Evolutionary conservation across 2,888 invertebrate genomes (phyloP).

Genomic region (Agapostemon virescens): DNA sequence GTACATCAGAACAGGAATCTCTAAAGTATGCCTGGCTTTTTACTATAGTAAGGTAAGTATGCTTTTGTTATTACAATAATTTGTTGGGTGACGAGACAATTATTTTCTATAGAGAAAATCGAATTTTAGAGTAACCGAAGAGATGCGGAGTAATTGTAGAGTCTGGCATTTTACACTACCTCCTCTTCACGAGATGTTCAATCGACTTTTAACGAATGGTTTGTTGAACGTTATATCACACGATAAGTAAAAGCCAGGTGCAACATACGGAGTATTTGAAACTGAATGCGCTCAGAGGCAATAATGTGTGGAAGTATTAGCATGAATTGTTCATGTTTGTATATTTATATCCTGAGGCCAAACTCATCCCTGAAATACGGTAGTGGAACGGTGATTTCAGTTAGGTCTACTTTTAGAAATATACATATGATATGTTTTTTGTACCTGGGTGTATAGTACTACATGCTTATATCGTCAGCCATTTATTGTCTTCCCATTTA

Average conservation of each 20-base stretch:
- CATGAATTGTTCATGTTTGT: conserved; percentile 62
- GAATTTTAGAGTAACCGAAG: conserved; percentile 63
- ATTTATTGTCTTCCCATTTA: conserved; percentile 72
- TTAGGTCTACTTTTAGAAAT: conserved; percentile 52
- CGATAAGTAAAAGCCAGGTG: conserved; percentile 51
- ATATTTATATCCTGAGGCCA: conserved; percentile 63
- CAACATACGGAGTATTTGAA: conserved; percentile 54
- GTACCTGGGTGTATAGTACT: conserved; percentile 55
- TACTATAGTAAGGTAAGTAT: conserved; percentile 72
- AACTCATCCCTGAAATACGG: conserved; percentile 38
- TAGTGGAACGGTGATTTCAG: conserved; percentile 37
- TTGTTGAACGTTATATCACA: conserved; percentile 40
- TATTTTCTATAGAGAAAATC: conserved; percentile 18
- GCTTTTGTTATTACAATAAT: background rate
- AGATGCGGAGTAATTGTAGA: conserved; percentile 58
- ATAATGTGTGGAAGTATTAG: conserved; percentile 66
- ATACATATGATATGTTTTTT: conserved; percentile 52
- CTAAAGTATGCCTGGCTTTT: conserved; percentile 74
- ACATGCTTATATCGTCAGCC: conserved; percentile 60
- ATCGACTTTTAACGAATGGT: conserved; percentile 64
- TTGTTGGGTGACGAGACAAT: background rate
- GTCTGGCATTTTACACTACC: conserved; percentile 53
- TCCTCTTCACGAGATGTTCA: conserved; percentile 60
- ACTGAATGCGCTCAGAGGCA: conserved; percentile 54
- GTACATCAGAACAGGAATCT: conserved; percentile 68